Evolutionary conservation across 2,113 vertebrate genomes (phyloP).

Genomic region (Neodon shergylaensis): DNA sequence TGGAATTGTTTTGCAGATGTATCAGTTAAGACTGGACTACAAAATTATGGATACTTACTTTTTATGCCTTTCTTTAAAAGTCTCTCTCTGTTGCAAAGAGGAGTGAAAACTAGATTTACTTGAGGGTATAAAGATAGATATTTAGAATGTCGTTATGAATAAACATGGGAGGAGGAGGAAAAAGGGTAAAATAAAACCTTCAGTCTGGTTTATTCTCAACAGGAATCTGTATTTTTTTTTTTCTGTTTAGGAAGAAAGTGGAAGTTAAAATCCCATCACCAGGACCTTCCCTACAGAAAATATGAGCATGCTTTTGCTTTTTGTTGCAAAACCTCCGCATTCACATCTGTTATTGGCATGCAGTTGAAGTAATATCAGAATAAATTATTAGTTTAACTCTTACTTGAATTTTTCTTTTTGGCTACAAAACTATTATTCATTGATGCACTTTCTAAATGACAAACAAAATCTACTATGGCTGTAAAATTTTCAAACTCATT

Average conservation of each 20-base stretch:
- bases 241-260: neutral
- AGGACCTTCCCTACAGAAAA: accelerated
- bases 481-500: neutral
- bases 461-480: neutral
- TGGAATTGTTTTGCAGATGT: neutral
- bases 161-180: neutral
- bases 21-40: too few relatives aligned
- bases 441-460: neutral
- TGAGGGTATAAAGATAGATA: neutral
- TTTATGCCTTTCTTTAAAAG: neutral
- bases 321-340: neutral
- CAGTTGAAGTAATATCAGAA: neutral
- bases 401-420: neutral
- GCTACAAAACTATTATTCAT: neutral
- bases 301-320: neutral
- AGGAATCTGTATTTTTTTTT: neutral
- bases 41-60: neutral
- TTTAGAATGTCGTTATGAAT: neutral
- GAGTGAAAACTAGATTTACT: neutral
- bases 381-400: neutral
- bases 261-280: neutral
- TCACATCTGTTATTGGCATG: neutral
- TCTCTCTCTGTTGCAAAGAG: neutral
- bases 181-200: neutral
- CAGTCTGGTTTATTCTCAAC: neutral